These are phyloP conservation scores for Fissipunctia ypsillon DNA, from an alignment of 2,888 invertebrate species.

Conservation along the genomic window DNA sequence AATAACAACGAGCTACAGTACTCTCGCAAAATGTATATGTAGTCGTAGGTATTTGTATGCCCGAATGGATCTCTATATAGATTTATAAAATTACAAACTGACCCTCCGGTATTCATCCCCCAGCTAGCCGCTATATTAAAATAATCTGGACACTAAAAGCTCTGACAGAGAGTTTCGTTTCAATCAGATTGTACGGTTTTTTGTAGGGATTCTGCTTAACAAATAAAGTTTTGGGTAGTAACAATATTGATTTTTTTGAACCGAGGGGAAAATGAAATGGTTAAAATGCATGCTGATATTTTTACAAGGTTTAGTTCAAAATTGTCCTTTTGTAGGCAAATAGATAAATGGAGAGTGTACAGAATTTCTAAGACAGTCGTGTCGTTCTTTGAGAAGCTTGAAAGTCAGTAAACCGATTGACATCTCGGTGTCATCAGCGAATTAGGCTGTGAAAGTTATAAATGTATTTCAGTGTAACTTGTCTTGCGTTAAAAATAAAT, in stretches of 20 bases:
- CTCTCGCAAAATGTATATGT: slow-evolving; percentile 24
- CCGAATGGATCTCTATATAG: slow-evolving; percentile 24
- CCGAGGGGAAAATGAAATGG: neutral
- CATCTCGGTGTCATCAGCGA: neutral
- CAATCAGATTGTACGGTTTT: slow-evolving; percentile 36
- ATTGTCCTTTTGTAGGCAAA: neutral
- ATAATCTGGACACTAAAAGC: slow-evolving; percentile 61
- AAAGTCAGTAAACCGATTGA: neutral
- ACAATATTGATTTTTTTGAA: slow-evolving; percentile 48
- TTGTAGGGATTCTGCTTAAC: slow-evolving; percentile 35
- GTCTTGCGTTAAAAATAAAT: neutral
- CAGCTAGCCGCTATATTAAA: slow-evolving; percentile 56
- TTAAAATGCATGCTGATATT: slow-evolving; percentile 23
- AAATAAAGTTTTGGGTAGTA: slow-evolving; percentile 35
- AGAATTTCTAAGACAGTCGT: neutral
- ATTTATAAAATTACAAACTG: slow-evolving; percentile 42
- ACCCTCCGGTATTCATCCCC: slow-evolving; percentile 49
- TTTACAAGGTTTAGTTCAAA: slow-evolving; percentile 41
- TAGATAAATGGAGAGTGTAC: fast-evolving
- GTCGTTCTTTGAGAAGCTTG: neutral
- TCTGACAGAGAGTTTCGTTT: slow-evolving; percentile 44
- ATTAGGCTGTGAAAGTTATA: neutral
- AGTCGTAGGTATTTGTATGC: neutral
- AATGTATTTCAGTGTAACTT: neutral
- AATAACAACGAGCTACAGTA: neutral